A percentile compares a stretch with the other conserved stretches of the same genome.
Conservation (phyloP, 1,140 invertebrate species). For the Drosophila hydei region DNA sequence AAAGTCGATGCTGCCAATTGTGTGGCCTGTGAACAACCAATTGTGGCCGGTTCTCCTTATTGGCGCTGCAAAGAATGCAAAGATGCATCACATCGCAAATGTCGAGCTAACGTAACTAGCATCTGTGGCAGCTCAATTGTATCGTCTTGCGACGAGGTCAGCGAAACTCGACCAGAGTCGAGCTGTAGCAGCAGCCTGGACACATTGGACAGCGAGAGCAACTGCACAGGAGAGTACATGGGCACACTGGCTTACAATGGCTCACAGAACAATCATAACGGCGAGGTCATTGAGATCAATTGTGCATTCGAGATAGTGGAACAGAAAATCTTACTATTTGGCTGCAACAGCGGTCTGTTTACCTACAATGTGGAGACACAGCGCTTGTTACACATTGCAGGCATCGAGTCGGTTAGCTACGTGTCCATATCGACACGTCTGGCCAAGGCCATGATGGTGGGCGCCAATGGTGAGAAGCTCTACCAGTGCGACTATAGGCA, state of each 20-base stretch:
- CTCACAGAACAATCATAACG: constrained; percentile 4
- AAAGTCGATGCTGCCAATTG: constrained; percentile 43
- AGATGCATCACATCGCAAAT: constrained; percentile 67
- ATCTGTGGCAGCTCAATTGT: constrained; percentile 52
- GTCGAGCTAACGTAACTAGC: constrained; percentile 55
- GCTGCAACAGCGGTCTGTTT: constrained; percentile 78
- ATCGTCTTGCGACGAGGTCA: constrained; percentile 24
- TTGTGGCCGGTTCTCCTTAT: constrained; percentile 64
- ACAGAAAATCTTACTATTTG: constrained; percentile 68
- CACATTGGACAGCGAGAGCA: constrained; percentile 25
- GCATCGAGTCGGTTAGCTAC: constrained; percentile 87
- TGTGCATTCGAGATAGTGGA: constrained; percentile 76
- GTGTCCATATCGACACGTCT: constrained; percentile 86
- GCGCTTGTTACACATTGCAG: constrained; percentile 86
- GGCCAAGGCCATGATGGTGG: constrained; percentile 88
- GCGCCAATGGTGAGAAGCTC: constrained; percentile 87
- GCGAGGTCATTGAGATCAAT: constrained; percentile 62
- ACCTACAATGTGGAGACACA: constrained; percentile 72
- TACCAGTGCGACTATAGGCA: constrained; percentile 87
- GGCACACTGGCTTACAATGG: constrained; percentile 62
- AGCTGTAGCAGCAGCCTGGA: constrained; percentile 46
- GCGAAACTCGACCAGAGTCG: constrained; percentile 33
- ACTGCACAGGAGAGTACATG: constrained; percentile 44
- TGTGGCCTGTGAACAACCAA: constrained; percentile 56
- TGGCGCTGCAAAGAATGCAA: constrained; percentile 83